phyloP scores from a whole-genome alignment of 2,113 vertebrate genomes.

The Hassar affinis region DNA sequence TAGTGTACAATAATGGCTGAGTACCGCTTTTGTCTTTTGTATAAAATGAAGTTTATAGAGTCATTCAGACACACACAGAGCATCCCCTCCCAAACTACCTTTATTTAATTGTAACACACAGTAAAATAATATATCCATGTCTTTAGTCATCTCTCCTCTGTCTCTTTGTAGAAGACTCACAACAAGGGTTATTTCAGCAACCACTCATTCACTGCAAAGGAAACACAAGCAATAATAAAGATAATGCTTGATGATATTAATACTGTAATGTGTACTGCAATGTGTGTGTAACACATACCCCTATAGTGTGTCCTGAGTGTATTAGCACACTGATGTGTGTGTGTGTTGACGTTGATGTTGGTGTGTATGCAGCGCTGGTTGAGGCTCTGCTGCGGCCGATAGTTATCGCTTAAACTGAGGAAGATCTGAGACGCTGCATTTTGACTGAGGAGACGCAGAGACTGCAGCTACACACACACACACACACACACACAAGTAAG shows the following conservation, averaged over 20 bases:
- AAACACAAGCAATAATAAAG: neutral
- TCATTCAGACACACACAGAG: neutral
- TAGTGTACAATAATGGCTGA: neutral
- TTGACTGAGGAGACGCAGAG: constrained; percentile 92
- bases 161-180: neutral
- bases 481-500: neutral
- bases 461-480: constrained; percentile 84
- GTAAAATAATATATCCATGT: neutral
- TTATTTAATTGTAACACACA: neutral
- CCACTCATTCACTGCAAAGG: constrained; percentile 70
- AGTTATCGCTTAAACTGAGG: constrained; percentile 96
- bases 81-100: neutral
- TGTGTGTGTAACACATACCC: constrained; percentile 70
- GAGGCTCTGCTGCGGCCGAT: constrained; percentile 86
- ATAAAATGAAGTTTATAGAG: neutral
- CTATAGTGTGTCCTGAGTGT: constrained; percentile 92
- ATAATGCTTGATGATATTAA: constrained; percentile 3
- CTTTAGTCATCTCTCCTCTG: neutral
- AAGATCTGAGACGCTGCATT: constrained; percentile 96
- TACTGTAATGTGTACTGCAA: neutral
- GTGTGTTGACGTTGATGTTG: constrained; percentile 96
- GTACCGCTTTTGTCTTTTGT: neutral
- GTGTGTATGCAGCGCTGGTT: constrained; percentile 95
- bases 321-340: constrained; percentile 92
- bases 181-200: constrained; percentile 64